Evolutionary conservation across 2,888 invertebrate genomes (phyloP).

Genomic region (Sinopyrophorus schimmeli): DNA sequence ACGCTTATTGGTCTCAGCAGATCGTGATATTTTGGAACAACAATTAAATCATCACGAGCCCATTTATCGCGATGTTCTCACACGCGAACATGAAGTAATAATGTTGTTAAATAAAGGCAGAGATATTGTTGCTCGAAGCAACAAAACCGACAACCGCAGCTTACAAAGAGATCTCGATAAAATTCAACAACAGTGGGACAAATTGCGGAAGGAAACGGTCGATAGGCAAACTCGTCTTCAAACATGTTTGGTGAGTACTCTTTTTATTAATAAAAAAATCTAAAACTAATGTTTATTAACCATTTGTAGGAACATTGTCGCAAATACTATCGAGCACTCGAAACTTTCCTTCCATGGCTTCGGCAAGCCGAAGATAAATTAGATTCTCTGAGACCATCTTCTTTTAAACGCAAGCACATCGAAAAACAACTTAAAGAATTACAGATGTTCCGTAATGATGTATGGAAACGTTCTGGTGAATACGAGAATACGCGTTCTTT

Average conservation of each 20-base stretch:
- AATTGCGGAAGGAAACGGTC: conserved; percentile 82
- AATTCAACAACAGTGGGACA: conserved; percentile 91
- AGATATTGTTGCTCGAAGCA: conserved; percentile 61
- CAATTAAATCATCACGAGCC: conserved; percentile 90
- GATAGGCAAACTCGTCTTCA: conserved; percentile 85
- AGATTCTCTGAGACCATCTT: conserved; percentile 74
- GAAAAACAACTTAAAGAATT: conserved; percentile 87
- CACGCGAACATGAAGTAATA: conserved; percentile 89
- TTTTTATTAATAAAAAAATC: not conserved
- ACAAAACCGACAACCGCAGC: conserved; percentile 61
- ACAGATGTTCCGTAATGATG: conserved; percentile 87
- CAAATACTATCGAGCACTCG: conserved; percentile 84
- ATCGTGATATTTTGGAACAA: conserved; percentile 77
- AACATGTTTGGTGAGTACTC: conserved; percentile 68
- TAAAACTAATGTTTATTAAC: conserved; percentile 1
- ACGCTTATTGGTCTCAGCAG: conserved; percentile 83
- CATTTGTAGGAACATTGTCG: conserved; percentile 73
- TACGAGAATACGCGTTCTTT: conserved; percentile 85
- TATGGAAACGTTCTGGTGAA: conserved; percentile 92
- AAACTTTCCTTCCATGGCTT: conserved; percentile 87
- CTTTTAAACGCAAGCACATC: conserved; percentile 82
- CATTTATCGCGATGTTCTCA: conserved; percentile 84
- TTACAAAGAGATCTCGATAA: conserved; percentile 82
- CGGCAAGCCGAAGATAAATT: conserved; percentile 84
- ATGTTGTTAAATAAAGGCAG: conserved; percentile 91